Conservation (phyloP, 2,888 invertebrate genomes). For the Ellobium chinense region DNA sequence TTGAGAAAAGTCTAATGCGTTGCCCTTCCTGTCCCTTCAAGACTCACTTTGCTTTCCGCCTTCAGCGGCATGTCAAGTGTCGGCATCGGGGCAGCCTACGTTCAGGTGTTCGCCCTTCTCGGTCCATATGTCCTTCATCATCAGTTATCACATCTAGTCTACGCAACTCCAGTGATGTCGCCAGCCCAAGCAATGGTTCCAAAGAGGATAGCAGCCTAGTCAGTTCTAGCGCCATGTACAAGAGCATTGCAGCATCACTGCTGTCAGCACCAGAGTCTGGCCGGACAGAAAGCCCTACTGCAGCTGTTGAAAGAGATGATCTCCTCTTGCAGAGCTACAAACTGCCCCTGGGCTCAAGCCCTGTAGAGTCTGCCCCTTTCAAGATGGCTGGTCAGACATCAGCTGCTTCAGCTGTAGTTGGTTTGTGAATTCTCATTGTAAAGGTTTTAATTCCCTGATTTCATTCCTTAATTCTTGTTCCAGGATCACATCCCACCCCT, state of each 20-base stretch:
- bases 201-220: slow-evolving; percentile 2
- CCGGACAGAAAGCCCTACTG: slow-evolving; percentile 6
- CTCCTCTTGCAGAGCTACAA: slow-evolving; percentile 35
- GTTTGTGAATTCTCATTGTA: slow-evolving; percentile 14
- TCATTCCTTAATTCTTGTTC: neutral
- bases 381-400: slow-evolving; percentile 27
- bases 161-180: neutral
- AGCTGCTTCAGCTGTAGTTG: slow-evolving; percentile 34
- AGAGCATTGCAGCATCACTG: slow-evolving; percentile 45
- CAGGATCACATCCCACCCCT: neutral
- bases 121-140: neutral
- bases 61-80: slow-evolving; percentile 63
- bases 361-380: slow-evolving; percentile 29
- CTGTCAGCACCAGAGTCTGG: slow-evolving; percentile 27
- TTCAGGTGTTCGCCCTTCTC: neutral
- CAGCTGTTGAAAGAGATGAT: neutral
- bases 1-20: slow-evolving; percentile 57
- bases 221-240: slow-evolving; percentile 31
- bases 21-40: slow-evolving; percentile 68
- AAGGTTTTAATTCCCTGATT: neutral
- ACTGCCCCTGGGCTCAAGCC: slow-evolving; percentile 14
- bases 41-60: slow-evolving; percentile 65
- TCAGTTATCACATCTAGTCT: neutral
- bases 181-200: neutral
- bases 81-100: slow-evolving; percentile 46